phyloP scores from a whole-genome alignment of 2,888 invertebrate genomes.

The Cheilosia vulpina region DNA sequence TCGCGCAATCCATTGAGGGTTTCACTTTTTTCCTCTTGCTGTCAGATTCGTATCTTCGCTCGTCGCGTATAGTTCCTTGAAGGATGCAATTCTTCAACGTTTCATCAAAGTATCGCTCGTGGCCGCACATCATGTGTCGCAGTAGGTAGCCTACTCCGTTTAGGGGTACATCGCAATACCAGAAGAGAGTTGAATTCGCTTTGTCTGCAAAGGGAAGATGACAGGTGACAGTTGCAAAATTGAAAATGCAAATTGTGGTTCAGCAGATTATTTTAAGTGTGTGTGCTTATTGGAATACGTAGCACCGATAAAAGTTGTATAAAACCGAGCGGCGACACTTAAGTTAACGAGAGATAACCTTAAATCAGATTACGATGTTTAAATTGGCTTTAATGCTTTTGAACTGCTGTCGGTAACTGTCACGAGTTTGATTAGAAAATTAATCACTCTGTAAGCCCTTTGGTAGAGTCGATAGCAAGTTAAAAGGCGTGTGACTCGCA shows the following conservation, averaged over 20 bases:
- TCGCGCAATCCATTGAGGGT: constrained; percentile 42
- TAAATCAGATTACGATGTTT: neutral
- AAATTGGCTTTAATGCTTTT: neutral
- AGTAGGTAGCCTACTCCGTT: constrained; percentile 67
- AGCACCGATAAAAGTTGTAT: too few species aligned
- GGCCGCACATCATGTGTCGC: constrained; percentile 75
- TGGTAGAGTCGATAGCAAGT: too few species aligned
- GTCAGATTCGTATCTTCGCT: constrained; percentile 4
- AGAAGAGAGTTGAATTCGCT: constrained; percentile 68
- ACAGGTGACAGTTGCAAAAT: neutral
- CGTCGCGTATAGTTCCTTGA: constrained; percentile 56
- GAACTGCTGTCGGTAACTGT: neutral
- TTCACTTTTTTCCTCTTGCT: neutral
- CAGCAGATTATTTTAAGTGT: neutral
- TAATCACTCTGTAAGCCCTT: too few species aligned
- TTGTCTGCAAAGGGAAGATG: constrained; percentile 56
- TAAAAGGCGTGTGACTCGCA: too few species aligned
- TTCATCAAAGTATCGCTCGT: constrained; percentile 67
- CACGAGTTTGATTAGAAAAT: neutral
- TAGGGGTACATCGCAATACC: constrained; percentile 75
- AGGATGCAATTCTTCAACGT: constrained; percentile 68
- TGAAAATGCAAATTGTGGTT: neutral
- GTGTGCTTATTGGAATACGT: too few species aligned
- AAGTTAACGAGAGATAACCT: neutral
- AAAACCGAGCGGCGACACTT: too few species aligned